Evolutionary conservation across 2,888 invertebrate genomes (phyloP), one percentile per base, ranked within the genome.

Genomic region (Plebejus anna): DNA sequence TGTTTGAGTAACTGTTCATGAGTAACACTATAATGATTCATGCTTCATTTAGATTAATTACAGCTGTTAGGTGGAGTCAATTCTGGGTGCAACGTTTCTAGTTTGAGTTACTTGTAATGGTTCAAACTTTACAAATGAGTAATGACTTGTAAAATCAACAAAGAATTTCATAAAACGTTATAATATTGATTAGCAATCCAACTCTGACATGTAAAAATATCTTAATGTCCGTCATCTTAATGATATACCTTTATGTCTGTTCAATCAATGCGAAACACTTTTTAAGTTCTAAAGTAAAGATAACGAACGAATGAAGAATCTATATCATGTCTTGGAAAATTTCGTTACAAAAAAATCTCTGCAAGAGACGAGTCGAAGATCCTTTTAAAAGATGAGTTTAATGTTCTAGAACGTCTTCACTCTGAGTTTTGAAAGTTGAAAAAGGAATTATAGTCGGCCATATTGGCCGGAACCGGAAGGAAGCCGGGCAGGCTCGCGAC

Each of bases 401-500:
- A 66, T 32, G 28, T 75, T 70, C 70, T 70, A 75, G 66, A 75
- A 70, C 61, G 61, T 75, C 75, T 75, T 59, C 75, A 66, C 66
- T 32, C 32, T 55, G 55, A 73, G 51, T 51, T 73, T 73, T 51
- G 13, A 73, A 73, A 73, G 28, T 73, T 73, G 42, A 61, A 72
- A 76, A 59, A 47, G 70, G 47, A 71, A 59, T 76, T 76, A 76
- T 84, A 80, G 79, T 77, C 83, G 72, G 83, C 83, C 84, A 84
- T 85, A 81, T 84, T 84, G 82, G 78, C 79, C 80, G 78, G 82
- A 76, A 71, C 79, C 81, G 81, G 82, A 84, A 84, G 84, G 84
- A 85, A 85, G 79, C 79, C 78, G 55, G 79, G 78, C 78, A 81
- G 78, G 81, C 78, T 75, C 78, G 78, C 79, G 77, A 73, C 78